Evolutionary conservation across 1,140 invertebrate species (phyloP).

Genomic region (Theocolax elegans): DNA sequence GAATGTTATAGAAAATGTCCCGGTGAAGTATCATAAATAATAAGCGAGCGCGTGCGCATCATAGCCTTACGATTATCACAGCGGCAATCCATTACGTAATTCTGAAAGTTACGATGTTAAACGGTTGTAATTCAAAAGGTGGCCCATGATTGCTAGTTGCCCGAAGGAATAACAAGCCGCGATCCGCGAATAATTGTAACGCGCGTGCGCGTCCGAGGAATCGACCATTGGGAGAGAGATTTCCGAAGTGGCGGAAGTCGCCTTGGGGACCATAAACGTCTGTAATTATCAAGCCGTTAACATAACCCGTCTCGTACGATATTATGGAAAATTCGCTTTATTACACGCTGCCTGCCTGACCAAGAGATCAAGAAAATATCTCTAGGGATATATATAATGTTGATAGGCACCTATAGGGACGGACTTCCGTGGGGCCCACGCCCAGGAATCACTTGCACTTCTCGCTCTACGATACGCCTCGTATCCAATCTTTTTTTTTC

Average conservation of each 20-base stretch:
- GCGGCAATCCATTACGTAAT: constrained; percentile 24
- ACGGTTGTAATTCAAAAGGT: constrained; percentile 6
- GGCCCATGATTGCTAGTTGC: not conserved
- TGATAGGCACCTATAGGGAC: not conserved
- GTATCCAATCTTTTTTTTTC: not conserved
- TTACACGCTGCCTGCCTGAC: not conserved
- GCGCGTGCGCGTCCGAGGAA: not conserved
- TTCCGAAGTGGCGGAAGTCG: constrained; percentile 18
- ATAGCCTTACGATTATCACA: too few relatives aligned
- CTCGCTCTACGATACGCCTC: not conserved
- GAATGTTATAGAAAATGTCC: too few relatives aligned
- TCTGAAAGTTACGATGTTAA: constrained; percentile 7
- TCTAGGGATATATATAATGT: not conserved
- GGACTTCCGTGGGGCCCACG: not conserved
- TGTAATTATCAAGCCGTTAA: constrained; percentile 46
- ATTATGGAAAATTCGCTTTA: constrained; percentile 24
- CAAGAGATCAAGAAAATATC: not conserved
- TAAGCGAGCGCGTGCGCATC: too few relatives aligned
- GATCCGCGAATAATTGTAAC: constrained; percentile 20
- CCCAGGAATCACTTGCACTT: constrained; percentile 23
- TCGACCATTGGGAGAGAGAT: not conserved
- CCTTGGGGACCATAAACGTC: not conserved
- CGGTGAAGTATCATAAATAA: too few relatives aligned
- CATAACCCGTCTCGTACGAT: constrained; percentile 33
- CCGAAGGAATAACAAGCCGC: not conserved